These are phyloP conservation scores for Leptopilina myrica DNA, from an alignment of 2,888 invertebrate species.

Conservation along the genomic window DNA sequence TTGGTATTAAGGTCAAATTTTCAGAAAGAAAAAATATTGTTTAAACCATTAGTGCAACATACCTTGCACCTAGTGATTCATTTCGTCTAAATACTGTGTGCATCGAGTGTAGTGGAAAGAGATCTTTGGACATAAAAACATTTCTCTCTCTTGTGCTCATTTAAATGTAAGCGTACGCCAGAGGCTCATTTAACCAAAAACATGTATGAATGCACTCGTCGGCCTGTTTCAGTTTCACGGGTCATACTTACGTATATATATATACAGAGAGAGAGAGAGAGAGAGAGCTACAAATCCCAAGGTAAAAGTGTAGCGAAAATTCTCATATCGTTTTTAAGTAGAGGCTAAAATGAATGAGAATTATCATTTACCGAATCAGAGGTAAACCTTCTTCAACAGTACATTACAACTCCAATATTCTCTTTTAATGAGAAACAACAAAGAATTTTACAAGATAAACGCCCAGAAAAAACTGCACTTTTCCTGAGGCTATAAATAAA, in stretches of 20 bases:
- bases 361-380: conserved; percentile 32
- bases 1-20: too few species aligned
- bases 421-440: neutral
- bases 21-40: neutral
- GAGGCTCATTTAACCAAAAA: conserved; percentile 34
- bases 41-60: conserved; percentile 14
- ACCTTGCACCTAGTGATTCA: conserved; percentile 19
- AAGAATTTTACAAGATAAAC: too few species aligned
- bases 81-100: conserved; percentile 10
- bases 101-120: neutral
- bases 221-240: conserved; percentile 24
- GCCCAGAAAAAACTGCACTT: too few species aligned
- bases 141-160: conserved; percentile 31
- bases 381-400: neutral
- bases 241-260: conserved; percentile 10
- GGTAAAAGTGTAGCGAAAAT: conserved; percentile 23
- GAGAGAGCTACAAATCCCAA: conserved; percentile 17
- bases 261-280: too few species aligned
- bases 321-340: conserved; percentile 20
- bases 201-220: conserved; percentile 33
- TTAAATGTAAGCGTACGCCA: conserved; percentile 34
- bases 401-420: neutral
- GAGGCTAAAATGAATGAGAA: conserved; percentile 20
- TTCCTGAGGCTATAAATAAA: too few species aligned
- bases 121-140: conserved; percentile 29